Evolutionary conservation across 2,797 vertebrate genomes (phyloP), one percentile per base, ranked within the genome.

Genomic region (Eutrigla gurnardus): DNA sequence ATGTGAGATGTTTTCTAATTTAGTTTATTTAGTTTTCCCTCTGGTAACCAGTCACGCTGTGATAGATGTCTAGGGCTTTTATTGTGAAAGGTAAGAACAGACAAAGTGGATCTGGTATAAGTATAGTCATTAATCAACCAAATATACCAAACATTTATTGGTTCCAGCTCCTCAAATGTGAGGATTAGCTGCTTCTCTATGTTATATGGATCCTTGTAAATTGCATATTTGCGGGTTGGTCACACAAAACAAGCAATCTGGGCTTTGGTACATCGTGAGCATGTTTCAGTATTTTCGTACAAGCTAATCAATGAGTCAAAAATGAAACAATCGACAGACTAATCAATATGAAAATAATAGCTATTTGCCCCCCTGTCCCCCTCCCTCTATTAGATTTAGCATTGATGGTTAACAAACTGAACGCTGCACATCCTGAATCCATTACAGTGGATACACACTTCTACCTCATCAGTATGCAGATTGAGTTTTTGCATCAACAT

Each of bases 391-490:
- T 53, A 36, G 7, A 17, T 43, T 35, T 53, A 36, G 11, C 33
- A 11, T 62, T 17, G 5, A n/a, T 33, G 32, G 39, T 35, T 62
- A 37, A 55, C n/a, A 70, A 65, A 67, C 37, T 18, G 13, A 69
- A 64, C 14, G 8, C 59, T 46, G 50, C 17, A 61, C 65, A 71
- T 53, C 2, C 36, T 33, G 53, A 61, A 9, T 18, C 43, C 25
- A 25, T 25, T 25, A 25, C 25, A 25, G 25, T 25, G 25, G 25
- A 67, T 43, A 36, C 15, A 49, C 53, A 73, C 47, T n/a, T 55
- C 17, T 47, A 17, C 37, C 18, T 77, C 77, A 81, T 79, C 58
- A 69, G 65, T 57, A 85, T 85, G 73, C 81, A 82, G 32, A 49
- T 53, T 17, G 45, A 57, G 75, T 36, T 55, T 57, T 55, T 50